Evolutionary conservation across 30 jellyfish, hydroid and myxozoan genomes (phyloP).

Genomic region (Haliclystus octoradiatus): DNA sequence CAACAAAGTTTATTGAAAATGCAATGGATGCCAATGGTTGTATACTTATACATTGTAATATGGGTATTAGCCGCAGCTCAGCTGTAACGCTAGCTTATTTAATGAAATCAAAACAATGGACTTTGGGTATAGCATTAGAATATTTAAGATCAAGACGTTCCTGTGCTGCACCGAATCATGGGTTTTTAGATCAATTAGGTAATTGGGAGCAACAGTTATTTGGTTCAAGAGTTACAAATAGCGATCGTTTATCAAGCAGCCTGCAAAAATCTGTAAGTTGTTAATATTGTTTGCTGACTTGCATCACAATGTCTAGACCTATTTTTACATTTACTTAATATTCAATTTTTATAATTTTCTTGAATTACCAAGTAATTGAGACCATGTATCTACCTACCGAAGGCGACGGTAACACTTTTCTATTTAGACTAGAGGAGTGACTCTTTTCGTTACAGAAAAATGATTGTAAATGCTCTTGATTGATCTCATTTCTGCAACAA

Average conservation of each 20-base stretch:
- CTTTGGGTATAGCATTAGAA: conserved; percentile 35
- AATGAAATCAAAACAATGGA: conserved; percentile 40
- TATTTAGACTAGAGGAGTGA: no score
- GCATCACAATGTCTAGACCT: no score
- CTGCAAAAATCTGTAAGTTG: no score
- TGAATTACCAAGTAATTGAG: no score
- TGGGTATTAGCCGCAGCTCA: conserved; percentile 83
- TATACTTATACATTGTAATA: conserved; percentile 67
- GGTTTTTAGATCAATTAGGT: conserved; percentile 56
- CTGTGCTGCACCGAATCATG: conserved; percentile 66
- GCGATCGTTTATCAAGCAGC: conserved; percentile 20
- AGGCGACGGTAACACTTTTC: no score
- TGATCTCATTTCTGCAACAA: no score
- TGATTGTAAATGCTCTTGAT: no score
- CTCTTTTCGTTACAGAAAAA: no score
- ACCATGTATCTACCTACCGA: no score
- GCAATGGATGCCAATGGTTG: conserved; percentile 50
- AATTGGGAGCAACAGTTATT: conserved; percentile 55
- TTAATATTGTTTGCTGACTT: no score
- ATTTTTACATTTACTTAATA: no score
- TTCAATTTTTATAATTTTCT: no score
- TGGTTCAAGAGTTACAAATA: conserved; percentile 35
- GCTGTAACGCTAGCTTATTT: conserved; percentile 47
- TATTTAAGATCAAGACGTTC: conserved; percentile 56
- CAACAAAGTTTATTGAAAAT: conserved; percentile 42